Evolutionary conservation across 2,797 vertebrate species (phyloP).

Genomic region (Phalanger gymnotis): DNA sequence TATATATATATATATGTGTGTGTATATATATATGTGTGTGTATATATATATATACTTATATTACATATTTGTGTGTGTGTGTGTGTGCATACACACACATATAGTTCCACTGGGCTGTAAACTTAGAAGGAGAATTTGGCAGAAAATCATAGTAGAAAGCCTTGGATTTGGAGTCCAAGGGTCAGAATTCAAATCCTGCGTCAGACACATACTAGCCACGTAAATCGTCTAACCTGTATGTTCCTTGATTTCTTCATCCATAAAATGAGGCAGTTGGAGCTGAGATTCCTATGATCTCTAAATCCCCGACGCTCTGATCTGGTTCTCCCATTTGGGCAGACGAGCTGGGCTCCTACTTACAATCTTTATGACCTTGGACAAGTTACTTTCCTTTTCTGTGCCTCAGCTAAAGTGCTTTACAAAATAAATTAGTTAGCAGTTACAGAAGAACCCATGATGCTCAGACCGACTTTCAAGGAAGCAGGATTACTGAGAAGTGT

Average conservation of each 20-base stretch:
- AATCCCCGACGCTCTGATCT: neutral
- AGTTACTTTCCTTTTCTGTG: neutral
- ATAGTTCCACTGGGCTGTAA: neutral
- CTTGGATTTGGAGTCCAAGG: neutral
- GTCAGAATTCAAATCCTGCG: neutral
- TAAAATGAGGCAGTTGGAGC: neutral
- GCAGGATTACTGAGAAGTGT: neutral
- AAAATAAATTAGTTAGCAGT: neutral
- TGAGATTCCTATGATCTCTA: neutral
- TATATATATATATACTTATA: too few relatives aligned
- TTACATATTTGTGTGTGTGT: neutral
- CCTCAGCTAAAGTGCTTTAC: neutral
- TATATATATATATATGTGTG: too few relatives aligned
- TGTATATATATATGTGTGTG: neutral
- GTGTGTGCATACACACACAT: neutral
- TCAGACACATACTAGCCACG: neutral
- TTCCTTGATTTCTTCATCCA: neutral
- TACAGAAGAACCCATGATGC: neutral
- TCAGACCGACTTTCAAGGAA: neutral
- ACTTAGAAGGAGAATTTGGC: neutral
- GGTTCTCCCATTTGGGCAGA: neutral
- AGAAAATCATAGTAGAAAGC: neutral
- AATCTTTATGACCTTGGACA: neutral
- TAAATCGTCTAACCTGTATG: fast-evolving
- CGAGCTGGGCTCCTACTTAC: neutral